These are phyloP conservation scores for Lithobates pipiens DNA, from an alignment of 2,797 vertebrate genomes.

Conservation along the genomic window DNA sequence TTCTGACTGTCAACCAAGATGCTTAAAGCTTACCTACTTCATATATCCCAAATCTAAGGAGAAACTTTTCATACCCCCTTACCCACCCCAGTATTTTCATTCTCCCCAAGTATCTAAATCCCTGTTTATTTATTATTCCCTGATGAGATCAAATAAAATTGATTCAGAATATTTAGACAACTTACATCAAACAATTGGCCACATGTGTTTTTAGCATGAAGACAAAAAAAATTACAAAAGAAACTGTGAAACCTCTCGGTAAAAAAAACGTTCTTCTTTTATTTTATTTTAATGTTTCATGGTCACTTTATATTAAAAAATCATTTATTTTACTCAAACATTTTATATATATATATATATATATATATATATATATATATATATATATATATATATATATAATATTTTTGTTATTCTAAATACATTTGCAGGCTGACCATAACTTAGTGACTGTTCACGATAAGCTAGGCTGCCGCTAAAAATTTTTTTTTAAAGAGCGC, in stretches of 20 bases:
- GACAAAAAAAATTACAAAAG: constrained; percentile 93
- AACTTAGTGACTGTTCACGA: constrained; percentile 40
- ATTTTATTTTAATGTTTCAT: constrained; percentile 66
- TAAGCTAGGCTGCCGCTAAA: constrained; percentile 51
- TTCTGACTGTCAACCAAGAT: too few relatives aligned
- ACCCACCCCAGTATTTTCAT: constrained; percentile 67
- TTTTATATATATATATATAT: background rate
- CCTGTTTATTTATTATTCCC: constrained; percentile 62
- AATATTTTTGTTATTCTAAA: background rate
- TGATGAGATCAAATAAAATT: constrained; percentile 86
- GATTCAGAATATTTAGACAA: constrained; percentile 97
- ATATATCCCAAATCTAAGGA: too few relatives aligned
- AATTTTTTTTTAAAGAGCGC: constrained; percentile 1
- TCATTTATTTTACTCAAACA: constrained; percentile 45
- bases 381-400: too few relatives aligned
- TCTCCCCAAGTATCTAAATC: constrained; percentile 70
- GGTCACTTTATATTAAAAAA: constrained; percentile 48
- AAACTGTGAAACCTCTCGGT: constrained; percentile 90
- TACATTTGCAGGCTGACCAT: constrained; percentile 37
- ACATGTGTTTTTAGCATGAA: constrained; percentile 99
- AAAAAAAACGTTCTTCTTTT: constrained; percentile 80
- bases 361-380: too few relatives aligned
- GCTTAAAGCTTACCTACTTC: too few relatives aligned
- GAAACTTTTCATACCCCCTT: constrained; percentile 66
- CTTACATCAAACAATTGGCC: constrained; percentile 99